A percentile compares a stretch with the other conserved stretches of the same genome.
phyloP scores from a whole-genome alignment of 2,797 vertebrate species.

The Pangasius larnaudii region DNA sequence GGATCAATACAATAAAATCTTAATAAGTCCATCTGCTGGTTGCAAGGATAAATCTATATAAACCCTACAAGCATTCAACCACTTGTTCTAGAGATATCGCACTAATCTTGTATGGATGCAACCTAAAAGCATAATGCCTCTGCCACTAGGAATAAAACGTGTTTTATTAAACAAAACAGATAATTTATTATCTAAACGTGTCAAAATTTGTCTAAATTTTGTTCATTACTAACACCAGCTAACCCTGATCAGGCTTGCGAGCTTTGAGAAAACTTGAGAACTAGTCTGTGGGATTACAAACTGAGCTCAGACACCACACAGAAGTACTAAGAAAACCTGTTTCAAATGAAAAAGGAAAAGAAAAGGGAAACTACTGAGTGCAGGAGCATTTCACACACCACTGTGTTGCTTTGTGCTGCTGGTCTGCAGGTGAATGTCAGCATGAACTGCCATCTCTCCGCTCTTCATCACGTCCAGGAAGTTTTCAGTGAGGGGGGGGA shows the following conservation, averaged over 20 bases:
- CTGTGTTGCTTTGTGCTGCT: constrained; percentile 66
- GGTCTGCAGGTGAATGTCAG: constrained; percentile 75
- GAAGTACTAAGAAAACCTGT: neutral
- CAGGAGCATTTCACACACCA: constrained; percentile 49
- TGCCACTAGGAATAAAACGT: neutral
- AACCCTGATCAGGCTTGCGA: neutral
- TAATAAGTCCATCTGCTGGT: neutral
- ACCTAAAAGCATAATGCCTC: neutral
- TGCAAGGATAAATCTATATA: neutral
- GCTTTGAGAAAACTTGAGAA: neutral
- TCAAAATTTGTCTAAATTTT: neutral
- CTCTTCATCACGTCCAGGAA: constrained; percentile 80
- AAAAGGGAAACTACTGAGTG: neutral
- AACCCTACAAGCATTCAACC: neutral
- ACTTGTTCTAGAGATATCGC: neutral
- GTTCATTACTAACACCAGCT: neutral
- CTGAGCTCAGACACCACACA: neutral
- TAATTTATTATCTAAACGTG: neutral
- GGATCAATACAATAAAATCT: neutral
- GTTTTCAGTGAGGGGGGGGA: constrained; percentile 75
- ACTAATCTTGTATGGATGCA: neutral
- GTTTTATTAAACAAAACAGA: neutral
- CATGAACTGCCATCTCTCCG: constrained; percentile 75
- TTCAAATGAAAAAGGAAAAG: neutral
- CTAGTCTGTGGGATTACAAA: neutral